These are phyloP conservation scores for Petrophora chlorosata DNA, from an alignment of 2,888 invertebrate genomes.

Conservation along the genomic window DNA sequence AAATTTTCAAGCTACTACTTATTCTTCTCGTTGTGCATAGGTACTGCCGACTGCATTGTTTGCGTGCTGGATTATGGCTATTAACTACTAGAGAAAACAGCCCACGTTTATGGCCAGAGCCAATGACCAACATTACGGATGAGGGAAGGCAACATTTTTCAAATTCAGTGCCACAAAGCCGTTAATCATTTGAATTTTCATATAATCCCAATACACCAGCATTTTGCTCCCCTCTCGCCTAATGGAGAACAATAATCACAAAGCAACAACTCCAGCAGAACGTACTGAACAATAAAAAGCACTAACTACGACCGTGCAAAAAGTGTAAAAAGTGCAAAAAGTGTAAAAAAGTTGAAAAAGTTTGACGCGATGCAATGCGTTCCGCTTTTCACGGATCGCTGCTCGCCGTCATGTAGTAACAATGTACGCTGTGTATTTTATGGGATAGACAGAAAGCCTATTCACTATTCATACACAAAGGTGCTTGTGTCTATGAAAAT, in stretches of 20 bases:
- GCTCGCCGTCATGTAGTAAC: background rate
- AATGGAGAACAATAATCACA: background rate
- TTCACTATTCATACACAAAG: background rate
- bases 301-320: background rate
- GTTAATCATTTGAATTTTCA: too few relatives aligned
- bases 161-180: too few relatives aligned
- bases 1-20: too few relatives aligned
- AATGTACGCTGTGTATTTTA: background rate
- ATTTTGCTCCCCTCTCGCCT: too few relatives aligned
- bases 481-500: background rate
- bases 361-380: background rate
- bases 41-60: too few relatives aligned
- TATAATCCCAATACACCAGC: too few relatives aligned
- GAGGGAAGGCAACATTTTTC: too few relatives aligned
- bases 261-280: background rate
- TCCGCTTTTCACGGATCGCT: background rate
- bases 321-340: slow-evolving; percentile 6
- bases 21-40: too few relatives aligned
- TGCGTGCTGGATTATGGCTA: too few relatives aligned
- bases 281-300: background rate
- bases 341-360: slow-evolving; percentile 6
- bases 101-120: too few relatives aligned
- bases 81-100: too few relatives aligned
- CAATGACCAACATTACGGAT: too few relatives aligned
- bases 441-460: background rate